phyloP scores from a whole-genome alignment of 2,888 invertebrate genomes.

The Mesorhabditis spiculigera region DNA sequence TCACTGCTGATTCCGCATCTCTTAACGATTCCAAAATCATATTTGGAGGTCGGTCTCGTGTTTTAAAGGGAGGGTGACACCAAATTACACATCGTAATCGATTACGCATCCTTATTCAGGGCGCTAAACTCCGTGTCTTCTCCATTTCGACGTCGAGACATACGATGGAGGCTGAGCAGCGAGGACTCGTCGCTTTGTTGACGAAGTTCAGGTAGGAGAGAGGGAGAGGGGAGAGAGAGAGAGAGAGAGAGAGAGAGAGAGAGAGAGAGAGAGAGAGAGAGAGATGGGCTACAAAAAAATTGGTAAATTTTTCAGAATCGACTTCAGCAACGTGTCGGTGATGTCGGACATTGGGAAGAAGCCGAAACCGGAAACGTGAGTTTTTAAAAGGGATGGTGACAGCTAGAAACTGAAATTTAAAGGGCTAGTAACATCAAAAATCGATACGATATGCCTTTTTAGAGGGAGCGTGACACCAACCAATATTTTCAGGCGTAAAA shows the following conservation, averaged over 20 bases:
- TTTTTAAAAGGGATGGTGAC: neutral
- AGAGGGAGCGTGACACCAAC: too few relatives aligned
- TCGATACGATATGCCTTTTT: neutral
- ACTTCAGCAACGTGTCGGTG: constrained; percentile 87
- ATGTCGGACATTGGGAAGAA: constrained; percentile 85
- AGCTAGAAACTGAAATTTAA: neutral
- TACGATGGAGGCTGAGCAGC: constrained; percentile 54
- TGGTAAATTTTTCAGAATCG: constrained; percentile 90
- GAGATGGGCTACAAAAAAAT: constrained; percentile 64
- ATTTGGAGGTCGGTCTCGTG: constrained; percentile 38
- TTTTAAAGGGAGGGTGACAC: neutral
- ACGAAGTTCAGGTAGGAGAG: constrained; percentile 79
- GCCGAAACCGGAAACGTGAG: constrained; percentile 75
- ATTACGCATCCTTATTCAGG: constrained; percentile 20
- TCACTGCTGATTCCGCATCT: constrained; percentile 56
- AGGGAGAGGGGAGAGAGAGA: constrained; percentile 34
- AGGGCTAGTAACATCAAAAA: too few relatives aligned
- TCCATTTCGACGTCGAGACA: constrained; percentile 51
- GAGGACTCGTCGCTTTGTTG: constrained; percentile 81
- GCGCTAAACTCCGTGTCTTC: constrained; percentile 54
- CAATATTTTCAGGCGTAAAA: constrained; percentile 25
- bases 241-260: too few relatives aligned
- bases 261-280: too few relatives aligned
- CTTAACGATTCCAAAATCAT: constrained; percentile 51
- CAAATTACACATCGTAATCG: neutral